Percentiles rank a stretch among this genome's conserved stretches.
Evolutionary conservation across 2,113 vertebrate genomes (phyloP).

Genomic region (Eptatretus burgeri): DNA sequence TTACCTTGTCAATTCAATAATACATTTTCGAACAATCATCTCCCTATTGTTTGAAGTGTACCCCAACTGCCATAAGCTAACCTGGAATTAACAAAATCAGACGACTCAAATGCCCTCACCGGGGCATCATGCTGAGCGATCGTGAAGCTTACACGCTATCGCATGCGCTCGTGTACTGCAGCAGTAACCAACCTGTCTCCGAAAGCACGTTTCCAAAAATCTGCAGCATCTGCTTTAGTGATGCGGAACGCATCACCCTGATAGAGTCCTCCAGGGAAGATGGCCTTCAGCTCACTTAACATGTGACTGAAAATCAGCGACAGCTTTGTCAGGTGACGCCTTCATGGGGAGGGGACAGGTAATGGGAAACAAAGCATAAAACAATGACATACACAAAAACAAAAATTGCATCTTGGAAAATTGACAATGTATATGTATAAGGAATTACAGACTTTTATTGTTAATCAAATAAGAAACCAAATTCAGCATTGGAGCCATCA

Average conservation of each 20-base stretch:
- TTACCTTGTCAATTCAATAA: too few relatives aligned
- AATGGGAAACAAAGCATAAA: too few relatives aligned
- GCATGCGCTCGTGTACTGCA: background rate
- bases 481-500: too few relatives aligned
- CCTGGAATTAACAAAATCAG: background rate
- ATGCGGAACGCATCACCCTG: slow-evolving; percentile 90
- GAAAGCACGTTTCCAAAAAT: slow-evolving; percentile 89
- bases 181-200: slow-evolving; percentile 61
- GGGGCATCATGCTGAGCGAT: background rate
- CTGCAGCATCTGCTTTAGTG: slow-evolving; percentile 89
- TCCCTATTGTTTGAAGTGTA: too few relatives aligned
- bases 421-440: too few relatives aligned
- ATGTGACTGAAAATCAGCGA: slow-evolving; percentile 97
- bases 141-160: background rate
- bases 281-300: slow-evolving; percentile 87
- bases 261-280: slow-evolving; percentile 75
- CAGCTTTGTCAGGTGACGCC: slow-evolving; percentile 72
- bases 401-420: too few relatives aligned
- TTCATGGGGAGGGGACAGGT: slow-evolving; percentile 14
- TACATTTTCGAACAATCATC: too few relatives aligned
- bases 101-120: background rate
- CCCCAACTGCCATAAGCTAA: background rate
- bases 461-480: too few relatives aligned
- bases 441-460: too few relatives aligned
- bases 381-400: too few relatives aligned